Base-by-base conservation (phyloP, 2,888 invertebrate genomes). In the Melanchra persicariae region DNA sequence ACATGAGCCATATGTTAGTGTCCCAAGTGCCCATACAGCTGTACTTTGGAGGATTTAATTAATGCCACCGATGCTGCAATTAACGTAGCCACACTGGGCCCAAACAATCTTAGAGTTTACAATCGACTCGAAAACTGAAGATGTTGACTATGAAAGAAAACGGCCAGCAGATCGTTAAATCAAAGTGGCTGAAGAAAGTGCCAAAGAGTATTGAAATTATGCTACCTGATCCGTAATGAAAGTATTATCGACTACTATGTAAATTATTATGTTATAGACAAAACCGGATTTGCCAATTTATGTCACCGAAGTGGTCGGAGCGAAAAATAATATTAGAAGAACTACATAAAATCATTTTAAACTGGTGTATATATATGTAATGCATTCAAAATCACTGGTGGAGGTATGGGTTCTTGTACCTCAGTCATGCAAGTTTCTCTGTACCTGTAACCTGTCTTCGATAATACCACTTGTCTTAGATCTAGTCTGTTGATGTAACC, bases 401-500 rank as follows among this genome's bases (percentile, higher is more conserved):
- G n/a, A n/a, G n/a, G n/a, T n/a, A n/a, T n/a, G n/a, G n/a, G n/a
- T 51, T 57, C 4, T 19, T 17, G 0, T 26, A 51, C n/a, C 17
- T 8, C 37, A 49, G 8, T 24, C 7, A 26, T 52, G 45, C 19
- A 59, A 55, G 26, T 55, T 54, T 78, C 15, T 54, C 12, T 30
- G 37, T 22, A 60, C 77, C 19, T 58, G 51, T 37, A 17, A 68
- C 26, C 45, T 37, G 8, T 37, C 45, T 40, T 15, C 40, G 40
- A 61, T 61, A 26, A 71, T 66, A 40, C 30, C 61, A 47, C 40
- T 62, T 52, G 61, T 58, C 12, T 26, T 45, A 75, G 74, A 73
- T 75, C 58, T 81, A 63, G 52, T 81, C 76, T 55, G 45, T 59
- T 59, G 59, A 67, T 62, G 52, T 43, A 40, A 66, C 69, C 60